phyloP scores from a whole-genome alignment of 2,113 vertebrate genomes.

The Monopterus albus region DNA sequence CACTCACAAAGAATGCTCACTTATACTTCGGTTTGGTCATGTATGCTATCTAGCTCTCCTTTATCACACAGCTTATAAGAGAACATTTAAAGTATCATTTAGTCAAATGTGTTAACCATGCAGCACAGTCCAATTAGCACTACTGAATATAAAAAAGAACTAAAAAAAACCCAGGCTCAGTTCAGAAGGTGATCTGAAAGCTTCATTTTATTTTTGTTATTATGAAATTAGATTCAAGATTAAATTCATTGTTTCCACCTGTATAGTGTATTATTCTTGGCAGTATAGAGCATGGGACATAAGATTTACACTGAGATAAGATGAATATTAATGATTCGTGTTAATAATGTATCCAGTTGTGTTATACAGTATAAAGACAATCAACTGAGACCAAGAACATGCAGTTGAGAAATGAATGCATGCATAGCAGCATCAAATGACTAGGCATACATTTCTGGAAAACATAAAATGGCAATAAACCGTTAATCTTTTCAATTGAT shows the following conservation, averaged over 20 bases:
- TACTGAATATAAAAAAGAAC: slow-evolving; percentile 3
- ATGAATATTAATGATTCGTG: slow-evolving; percentile 22
- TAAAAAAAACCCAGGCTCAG: background rate
- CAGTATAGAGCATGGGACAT: slow-evolving; percentile 4
- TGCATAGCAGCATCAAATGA: background rate
- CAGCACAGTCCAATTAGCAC: background rate
- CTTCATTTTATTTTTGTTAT: too few species aligned
- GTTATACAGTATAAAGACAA: slow-evolving; percentile 21
- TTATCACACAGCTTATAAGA: slow-evolving; percentile 15
- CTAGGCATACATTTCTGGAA: background rate
- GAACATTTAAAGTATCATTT: slow-evolving; percentile 35
- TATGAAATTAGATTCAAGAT: too few species aligned
- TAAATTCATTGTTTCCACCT: background rate
- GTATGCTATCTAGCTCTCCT: slow-evolving; percentile 1
- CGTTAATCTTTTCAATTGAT: too few species aligned
- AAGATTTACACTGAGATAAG: background rate
- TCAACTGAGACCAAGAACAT: slow-evolving; percentile 27
- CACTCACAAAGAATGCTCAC: background rate
- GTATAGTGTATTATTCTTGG: background rate
- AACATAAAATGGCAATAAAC: too few species aligned
- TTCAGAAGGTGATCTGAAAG: background rate
- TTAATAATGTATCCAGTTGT: slow-evolving; percentile 7
- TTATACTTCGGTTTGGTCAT: slow-evolving; percentile 9
- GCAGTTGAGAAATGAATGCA: background rate
- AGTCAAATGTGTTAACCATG: slow-evolving; percentile 40